Conservation (phyloP, 2,888 invertebrate genomes). For the Empis livida region DNA sequence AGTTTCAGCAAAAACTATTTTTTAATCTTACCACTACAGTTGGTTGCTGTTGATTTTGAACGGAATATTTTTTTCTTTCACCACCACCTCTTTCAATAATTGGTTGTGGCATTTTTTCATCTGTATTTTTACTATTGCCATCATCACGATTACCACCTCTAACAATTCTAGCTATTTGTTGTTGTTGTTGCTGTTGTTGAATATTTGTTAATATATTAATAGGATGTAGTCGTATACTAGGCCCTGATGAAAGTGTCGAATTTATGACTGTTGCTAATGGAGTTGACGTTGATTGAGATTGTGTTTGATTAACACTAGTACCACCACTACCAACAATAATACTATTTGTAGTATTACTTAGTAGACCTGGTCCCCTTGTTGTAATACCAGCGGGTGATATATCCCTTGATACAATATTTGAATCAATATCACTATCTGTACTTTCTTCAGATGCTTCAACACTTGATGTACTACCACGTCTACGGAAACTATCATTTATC, state of each 20-base stretch:
- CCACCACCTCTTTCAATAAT: not conserved
- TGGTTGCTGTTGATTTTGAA: slow-evolving; percentile 1
- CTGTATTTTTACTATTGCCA: slow-evolving; percentile 6
- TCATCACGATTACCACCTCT: not conserved
- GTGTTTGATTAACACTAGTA: slow-evolving; percentile 1
- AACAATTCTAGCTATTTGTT: not conserved
- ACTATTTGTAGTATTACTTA: not conserved
- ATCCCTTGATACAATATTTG: slow-evolving; percentile 20
- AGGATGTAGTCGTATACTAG: slow-evolving; percentile 11
- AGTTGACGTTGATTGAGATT: not conserved
- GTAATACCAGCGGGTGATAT: slow-evolving; percentile 20
- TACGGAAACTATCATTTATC: slow-evolving; percentile 19
- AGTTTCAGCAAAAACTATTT: too few relatives aligned
- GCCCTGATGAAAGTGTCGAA: slow-evolving; percentile 9
- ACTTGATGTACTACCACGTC: slow-evolving; percentile 34
- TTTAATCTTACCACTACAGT: not conserved
- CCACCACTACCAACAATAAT: slow-evolving; percentile 3
- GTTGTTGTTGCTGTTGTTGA: slow-evolving; percentile 13
- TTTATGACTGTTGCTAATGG: slow-evolving; percentile 3
- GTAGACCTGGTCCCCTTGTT: slow-evolving; percentile 7
- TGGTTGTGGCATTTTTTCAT: not conserved
- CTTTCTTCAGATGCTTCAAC: slow-evolving; percentile 35
- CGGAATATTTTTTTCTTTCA: not conserved
- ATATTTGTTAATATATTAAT: slow-evolving; percentile 13
- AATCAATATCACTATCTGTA: slow-evolving; percentile 34